phyloP scores from a whole-genome alignment of 2,888 invertebrate genomes.

The Campopleginae sp. region DNA sequence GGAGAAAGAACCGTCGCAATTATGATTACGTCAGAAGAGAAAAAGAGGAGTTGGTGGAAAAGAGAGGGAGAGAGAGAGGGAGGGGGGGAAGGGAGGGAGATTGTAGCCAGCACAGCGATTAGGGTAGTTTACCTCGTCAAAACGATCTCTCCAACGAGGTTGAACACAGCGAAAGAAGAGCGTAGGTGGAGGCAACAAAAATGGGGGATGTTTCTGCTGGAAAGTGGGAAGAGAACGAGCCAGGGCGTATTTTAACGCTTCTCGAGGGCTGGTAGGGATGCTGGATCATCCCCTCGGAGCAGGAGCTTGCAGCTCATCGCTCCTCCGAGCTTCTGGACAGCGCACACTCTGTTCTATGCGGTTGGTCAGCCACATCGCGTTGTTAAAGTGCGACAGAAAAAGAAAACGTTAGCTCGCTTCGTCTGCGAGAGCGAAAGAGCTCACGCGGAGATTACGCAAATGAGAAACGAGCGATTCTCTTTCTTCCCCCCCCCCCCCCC shows the following conservation, averaged over 20 bases:
- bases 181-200: constrained; percentile 76
- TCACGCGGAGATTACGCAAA: constrained; percentile 82
- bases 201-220: constrained; percentile 72
- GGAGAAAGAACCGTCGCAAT: constrained; percentile 74
- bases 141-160: constrained; percentile 70
- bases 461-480: constrained; percentile 81
- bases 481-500: constrained; percentile 63
- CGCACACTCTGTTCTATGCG: constrained; percentile 55
- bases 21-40: constrained; percentile 79
- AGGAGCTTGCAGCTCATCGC: constrained; percentile 53
- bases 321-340: constrained; percentile 46
- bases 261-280: constrained; percentile 47
- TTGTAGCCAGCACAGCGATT: constrained; percentile 69
- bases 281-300: constrained; percentile 40
- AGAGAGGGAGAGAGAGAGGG: neutral
- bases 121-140: constrained; percentile 79
- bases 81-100: neutral
- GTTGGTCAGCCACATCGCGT: constrained; percentile 46
- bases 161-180: constrained; percentile 9
- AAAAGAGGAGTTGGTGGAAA: constrained; percentile 45
- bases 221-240: constrained; percentile 47
- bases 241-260: constrained; percentile 54
- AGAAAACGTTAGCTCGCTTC: constrained; percentile 37
- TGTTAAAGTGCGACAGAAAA: constrained; percentile 61
- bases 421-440: constrained; percentile 57